These are phyloP conservation scores for Coelogynopora nodosa DNA, from an alignment of 2,888 invertebrate genomes.

Conservation along the genomic window DNA sequence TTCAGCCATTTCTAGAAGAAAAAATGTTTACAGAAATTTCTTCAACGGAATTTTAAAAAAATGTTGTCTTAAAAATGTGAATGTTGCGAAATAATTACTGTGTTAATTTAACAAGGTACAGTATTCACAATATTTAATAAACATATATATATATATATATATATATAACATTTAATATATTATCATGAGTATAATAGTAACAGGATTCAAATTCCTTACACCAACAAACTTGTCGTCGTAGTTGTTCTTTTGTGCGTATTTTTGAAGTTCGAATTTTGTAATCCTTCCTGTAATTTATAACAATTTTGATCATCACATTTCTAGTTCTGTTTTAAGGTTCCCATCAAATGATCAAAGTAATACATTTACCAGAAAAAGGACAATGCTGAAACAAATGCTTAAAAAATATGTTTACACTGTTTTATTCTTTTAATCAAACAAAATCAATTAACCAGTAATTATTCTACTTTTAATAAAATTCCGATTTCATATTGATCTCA, in stretches of 20 bases:
- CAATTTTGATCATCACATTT: background rate
- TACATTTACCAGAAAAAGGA: background rate
- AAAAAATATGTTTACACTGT: too few relatives aligned
- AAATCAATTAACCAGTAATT: too few relatives aligned
- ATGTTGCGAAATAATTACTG: too few relatives aligned
- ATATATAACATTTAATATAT: too few relatives aligned
- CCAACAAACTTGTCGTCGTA: slow-evolving; percentile 27
- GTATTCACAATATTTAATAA: too few relatives aligned
- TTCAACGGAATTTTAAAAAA: too few relatives aligned
- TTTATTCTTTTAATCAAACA: too few relatives aligned
- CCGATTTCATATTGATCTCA: too few relatives aligned
- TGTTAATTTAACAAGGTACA: too few relatives aligned
- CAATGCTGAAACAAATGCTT: background rate
- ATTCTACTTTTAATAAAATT: too few relatives aligned
- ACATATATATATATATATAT: too few relatives aligned
- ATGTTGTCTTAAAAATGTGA: too few relatives aligned
- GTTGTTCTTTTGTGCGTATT: slow-evolving; percentile 11
- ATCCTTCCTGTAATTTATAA: background rate
- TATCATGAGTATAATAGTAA: background rate
- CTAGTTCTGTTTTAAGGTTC: background rate
- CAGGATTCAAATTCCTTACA: background rate
- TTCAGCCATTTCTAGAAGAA: slow-evolving; percentile 46
- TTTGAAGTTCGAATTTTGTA: background rate
- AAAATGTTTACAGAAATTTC: background rate
- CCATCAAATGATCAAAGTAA: background rate